Evolutionary conservation across 2,113 vertebrate species (phyloP), one percentile per base, ranked within the genome.

Genomic region (Donacobius atricapilla): DNA sequence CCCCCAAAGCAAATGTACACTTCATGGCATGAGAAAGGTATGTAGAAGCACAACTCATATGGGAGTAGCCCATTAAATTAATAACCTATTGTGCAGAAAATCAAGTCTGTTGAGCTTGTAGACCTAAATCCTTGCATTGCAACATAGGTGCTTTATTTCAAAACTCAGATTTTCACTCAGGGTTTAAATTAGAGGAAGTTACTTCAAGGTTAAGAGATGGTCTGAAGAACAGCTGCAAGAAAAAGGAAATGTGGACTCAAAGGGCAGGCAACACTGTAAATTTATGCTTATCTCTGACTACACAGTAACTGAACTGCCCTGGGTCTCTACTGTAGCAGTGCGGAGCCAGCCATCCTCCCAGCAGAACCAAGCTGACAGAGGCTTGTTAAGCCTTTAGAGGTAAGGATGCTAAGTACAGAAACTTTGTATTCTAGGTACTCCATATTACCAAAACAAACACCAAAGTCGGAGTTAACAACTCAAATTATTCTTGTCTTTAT

Each of bases 11-110:
- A 79, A 78, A 83, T 0, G 1, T n/a, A 56, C 7, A 13, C 9
- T 21, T 7, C 2, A 1, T 4, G 13, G 20, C 10, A 65, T 0
- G 1, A 80, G 39, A 72, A n/a, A 35, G 31, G 23, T 2, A 4
- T 23, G 12, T 5, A 37, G 14, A 25, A 76, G 7, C 22, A 45
- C 17, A 77, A 12, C 9, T 39, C 2, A 1, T 9, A 31, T 13
- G 9, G 42, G 25, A 19, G 9, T 13, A 70, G 11, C 1, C 53
- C 33, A 82, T 12, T 66, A 68, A 61, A 6, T 57, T 50, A 44
- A 65, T 4, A 66, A 22, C 2, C 42, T 71, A 7, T 50, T 72
- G 56, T 27, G 28, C 45, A 87, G 15, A 53, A 93, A 76, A 83
- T 42, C n/a, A 45, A 72, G 21, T 50, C 54, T 40, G 39, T 42